Evolutionary conservation across 2,888 invertebrate species (phyloP).

Genomic region (Orthosia incerta): DNA sequence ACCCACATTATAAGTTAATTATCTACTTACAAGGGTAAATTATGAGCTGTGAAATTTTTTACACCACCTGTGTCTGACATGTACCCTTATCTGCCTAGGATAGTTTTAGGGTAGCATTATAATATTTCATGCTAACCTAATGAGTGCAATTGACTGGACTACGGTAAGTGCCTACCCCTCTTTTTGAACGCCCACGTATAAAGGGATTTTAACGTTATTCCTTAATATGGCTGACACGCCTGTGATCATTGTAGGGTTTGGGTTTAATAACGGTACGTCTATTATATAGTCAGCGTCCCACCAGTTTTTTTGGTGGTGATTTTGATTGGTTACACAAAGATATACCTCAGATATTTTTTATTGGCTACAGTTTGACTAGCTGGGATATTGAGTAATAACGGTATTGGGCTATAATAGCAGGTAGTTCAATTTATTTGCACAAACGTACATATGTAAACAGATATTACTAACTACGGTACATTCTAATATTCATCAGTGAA

Average conservation of each 20-base stretch:
- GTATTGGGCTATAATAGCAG: too few species aligned
- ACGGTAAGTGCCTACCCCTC: slow-evolving; percentile 34
- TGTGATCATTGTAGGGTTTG: slow-evolving; percentile 18
- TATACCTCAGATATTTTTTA: neutral
- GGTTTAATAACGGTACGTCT: neutral
- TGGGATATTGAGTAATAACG: too few species aligned
- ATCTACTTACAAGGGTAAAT: slow-evolving; percentile 39
- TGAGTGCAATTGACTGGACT: slow-evolving; percentile 33
- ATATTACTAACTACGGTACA: too few species aligned
- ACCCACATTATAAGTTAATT: slow-evolving; percentile 27
- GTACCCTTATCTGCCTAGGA: slow-evolving; percentile 5
- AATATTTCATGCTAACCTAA: slow-evolving; percentile 28
- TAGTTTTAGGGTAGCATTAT: slow-evolving; percentile 37
- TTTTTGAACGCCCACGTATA: slow-evolving; percentile 37
- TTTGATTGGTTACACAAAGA: neutral
- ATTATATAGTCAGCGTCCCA: neutral
- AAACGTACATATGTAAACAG: too few species aligned
- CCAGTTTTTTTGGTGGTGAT: neutral
- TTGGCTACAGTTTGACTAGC: neutral
- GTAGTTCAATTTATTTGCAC: too few species aligned
- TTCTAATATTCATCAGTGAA: too few species aligned
- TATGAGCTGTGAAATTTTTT: slow-evolving; percentile 53
- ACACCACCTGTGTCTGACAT: slow-evolving; percentile 50
- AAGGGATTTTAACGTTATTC: slow-evolving; percentile 16
- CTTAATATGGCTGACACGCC: slow-evolving; percentile 11